These are phyloP conservation scores for Pantherophis guttatus DNA, from an alignment of 2,113 vertebrate species.

Conservation along the genomic window DNA sequence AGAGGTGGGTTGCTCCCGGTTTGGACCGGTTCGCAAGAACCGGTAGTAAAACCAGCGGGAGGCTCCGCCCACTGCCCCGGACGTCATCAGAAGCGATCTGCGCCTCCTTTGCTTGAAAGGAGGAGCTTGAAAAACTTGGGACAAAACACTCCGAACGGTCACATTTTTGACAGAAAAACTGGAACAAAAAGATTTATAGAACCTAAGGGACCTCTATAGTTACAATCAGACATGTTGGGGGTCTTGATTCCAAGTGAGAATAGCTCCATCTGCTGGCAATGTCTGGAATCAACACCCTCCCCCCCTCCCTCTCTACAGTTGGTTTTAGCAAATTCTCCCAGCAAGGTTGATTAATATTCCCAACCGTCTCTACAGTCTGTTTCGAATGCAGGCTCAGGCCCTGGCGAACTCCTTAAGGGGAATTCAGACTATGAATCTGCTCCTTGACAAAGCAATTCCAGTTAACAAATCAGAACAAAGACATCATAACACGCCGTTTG, in stretches of 20 bases:
- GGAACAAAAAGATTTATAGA: conserved; percentile 41
- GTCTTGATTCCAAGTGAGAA: conserved; percentile 26
- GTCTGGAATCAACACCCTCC: conserved; percentile 22
- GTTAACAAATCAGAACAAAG: neutral
- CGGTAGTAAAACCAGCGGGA: no score
- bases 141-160: neutral
- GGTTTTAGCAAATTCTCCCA: neutral
- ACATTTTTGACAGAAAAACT: conserved; percentile 40
- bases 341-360: neutral
- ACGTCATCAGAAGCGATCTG: no score
- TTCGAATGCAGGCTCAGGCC: neutral
- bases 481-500: neutral
- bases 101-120: conserved; percentile 17
- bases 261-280: conserved; percentile 58
- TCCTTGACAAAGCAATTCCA: neutral
- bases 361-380: conserved; percentile 22
- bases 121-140: conserved; percentile 11
- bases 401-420: conserved; percentile 14
- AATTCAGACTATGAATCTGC: neutral
- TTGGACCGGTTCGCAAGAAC: no score
- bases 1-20: no score
- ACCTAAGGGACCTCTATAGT: conserved; percentile 22
- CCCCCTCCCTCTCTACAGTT: neutral
- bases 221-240: neutral
- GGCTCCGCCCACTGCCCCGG: no score